Conservation (phyloP, 2,797 vertebrate species). For the Columba guinea region DNA sequence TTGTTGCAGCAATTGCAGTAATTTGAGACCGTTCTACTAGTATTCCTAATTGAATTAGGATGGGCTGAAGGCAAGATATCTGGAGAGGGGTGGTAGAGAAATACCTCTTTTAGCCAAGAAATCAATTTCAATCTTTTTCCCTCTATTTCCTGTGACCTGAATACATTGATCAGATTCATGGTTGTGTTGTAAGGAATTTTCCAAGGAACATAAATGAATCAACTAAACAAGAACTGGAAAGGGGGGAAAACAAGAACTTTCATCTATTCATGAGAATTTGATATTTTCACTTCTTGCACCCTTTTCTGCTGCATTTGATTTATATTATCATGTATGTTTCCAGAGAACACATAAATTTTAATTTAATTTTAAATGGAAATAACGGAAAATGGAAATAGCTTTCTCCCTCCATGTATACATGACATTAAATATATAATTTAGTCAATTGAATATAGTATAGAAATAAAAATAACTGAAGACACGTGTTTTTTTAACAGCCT, state of each 20-base stretch:
- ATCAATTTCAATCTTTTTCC: background rate
- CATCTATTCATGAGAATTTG: background rate
- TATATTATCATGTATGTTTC: background rate
- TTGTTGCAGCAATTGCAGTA: background rate
- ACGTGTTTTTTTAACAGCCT: background rate
- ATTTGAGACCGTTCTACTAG: background rate
- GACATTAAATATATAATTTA: background rate
- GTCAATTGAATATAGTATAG: background rate
- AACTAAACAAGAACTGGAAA: background rate
- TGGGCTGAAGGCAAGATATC: background rate
- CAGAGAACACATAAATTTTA: background rate
- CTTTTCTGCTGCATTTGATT: background rate
- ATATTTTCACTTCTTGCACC: background rate
- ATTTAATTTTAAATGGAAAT: background rate
- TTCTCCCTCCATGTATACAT: background rate
- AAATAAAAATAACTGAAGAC: background rate
- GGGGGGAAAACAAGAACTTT: background rate
- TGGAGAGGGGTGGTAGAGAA: background rate
- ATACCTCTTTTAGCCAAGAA: background rate
- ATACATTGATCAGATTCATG: background rate
- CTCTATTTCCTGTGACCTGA: background rate
- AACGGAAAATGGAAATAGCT: background rate
- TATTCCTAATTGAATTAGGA: conserved; percentile 12
- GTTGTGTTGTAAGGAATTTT: background rate
- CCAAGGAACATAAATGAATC: background rate